Base-by-base conservation (phyloP, 2,888 invertebrate genomes). In the Pristionchus mayeri region DNA sequence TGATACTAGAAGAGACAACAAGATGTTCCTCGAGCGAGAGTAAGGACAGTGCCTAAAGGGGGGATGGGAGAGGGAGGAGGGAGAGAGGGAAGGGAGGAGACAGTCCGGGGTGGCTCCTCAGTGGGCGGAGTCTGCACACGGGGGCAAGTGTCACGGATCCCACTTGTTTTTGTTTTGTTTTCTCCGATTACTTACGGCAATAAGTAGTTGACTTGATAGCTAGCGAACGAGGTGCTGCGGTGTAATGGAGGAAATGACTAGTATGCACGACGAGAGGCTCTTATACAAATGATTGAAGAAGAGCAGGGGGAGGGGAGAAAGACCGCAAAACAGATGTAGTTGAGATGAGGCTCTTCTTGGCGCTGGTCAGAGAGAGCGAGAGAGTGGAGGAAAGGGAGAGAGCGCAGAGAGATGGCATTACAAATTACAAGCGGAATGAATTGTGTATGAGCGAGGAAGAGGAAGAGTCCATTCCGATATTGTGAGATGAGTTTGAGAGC, bases 251-350 rank as follows among this genome's bases (percentile, higher is more conserved):
- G 54, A 21, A 60, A 60, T 63, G 63, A 63, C 63, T 63, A 37
- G 63, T 34, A 9, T 24, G 57, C 3, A 44, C 44, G 57, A 27
- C 1, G 57, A 27, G 60, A 7, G 6, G 67, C 71, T 34, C 4
- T 71, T 71, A 71, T 71, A 71, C 71, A 71, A 71, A 71, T 71
- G 71, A 71, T 71, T 71, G 71, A 40, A 71, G 76, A 50, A 40
- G 30, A 18, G 24, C 27, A 21, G 50, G 7, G 76, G 48, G 48
- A 24, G 48, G 71, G 71, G 40, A 24, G 40, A 44, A 71, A 44
- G 71, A 9, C 71, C 71, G 71, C 71, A 71, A 71, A 71, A 71
- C 71, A 71, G 71, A 71, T 71, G 71, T 71, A 71, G 40, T 44
- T 71, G 71, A 71, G 37, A n/a, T n/a, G n/a, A n/a, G n/a, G n/a